A percentile compares a stretch with the other conserved stretches of the same genome.
These are phyloP conservation scores for Porphyrio hochstetteri DNA, from an alignment of 2,113 vertebrate genomes.

Conservation along the genomic window DNA sequence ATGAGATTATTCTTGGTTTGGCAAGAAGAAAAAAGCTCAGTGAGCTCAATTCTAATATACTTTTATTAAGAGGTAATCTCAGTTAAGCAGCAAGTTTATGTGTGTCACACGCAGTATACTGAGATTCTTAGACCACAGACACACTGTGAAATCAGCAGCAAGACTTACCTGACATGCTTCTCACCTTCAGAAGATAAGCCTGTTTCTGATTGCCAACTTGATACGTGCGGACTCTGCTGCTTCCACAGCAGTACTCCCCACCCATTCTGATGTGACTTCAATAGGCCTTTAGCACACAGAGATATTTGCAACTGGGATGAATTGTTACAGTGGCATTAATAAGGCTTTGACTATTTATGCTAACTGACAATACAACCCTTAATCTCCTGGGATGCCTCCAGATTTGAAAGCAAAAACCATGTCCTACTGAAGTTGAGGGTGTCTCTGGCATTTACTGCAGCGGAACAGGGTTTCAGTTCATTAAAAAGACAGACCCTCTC, in stretches of 20 bases:
- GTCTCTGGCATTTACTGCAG: not conserved
- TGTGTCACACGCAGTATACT: not conserved
- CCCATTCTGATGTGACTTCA: not conserved
- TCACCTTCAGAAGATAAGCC: not conserved
- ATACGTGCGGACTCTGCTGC: not conserved
- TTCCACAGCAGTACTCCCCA: not conserved
- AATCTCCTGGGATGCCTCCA: not conserved
- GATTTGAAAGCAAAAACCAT: not conserved
- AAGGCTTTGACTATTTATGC: not conserved
- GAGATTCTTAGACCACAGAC: not conserved
- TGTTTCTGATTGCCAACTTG: not conserved
- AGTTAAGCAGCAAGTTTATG: not conserved
- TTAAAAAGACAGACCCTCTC: not conserved
- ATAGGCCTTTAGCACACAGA: not conserved
- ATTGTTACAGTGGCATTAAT: not conserved
- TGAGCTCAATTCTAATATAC: not conserved
- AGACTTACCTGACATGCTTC: not conserved
- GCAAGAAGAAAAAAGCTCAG: not conserved
- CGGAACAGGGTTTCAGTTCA: not conserved
- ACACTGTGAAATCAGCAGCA: not conserved
- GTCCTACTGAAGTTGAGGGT: not conserved
- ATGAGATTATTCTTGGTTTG: not conserved
- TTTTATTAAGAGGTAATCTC: not conserved
- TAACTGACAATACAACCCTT: not conserved
- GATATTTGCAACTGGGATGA: not conserved